phyloP scores from a whole-genome alignment of 2,888 invertebrate genomes.

The Philereme vetulata region DNA sequence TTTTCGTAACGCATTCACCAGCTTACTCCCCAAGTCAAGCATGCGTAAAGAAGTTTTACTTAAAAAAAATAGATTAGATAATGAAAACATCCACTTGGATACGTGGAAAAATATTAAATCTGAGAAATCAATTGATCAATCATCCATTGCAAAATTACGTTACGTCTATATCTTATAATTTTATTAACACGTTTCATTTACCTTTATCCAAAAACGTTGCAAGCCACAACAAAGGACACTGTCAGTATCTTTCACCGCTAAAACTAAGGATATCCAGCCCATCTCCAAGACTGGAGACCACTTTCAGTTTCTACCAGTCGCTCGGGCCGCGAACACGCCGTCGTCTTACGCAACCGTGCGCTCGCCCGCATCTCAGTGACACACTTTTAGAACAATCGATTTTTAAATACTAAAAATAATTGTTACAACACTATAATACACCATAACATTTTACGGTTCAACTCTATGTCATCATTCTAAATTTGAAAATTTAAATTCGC shows the following conservation, averaged over 20 bases:
- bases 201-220: neutral
- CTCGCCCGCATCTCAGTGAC: constrained; percentile 72
- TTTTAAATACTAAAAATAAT: constrained; percentile 36
- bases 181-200: too few relatives aligned
- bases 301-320: constrained; percentile 76
- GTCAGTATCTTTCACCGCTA: constrained; percentile 21
- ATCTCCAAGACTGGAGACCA: constrained; percentile 48
- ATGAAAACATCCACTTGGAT: too few relatives aligned
- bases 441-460: constrained; percentile 30
- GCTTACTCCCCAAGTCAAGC: too few relatives aligned
- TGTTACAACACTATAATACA: constrained; percentile 25
- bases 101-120: too few relatives aligned
- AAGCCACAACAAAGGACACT: constrained; percentile 33
- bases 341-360: constrained; percentile 55
- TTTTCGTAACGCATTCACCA: too few relatives aligned
- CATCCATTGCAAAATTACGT: too few relatives aligned
- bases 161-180: too few relatives aligned
- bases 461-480: constrained; percentile 21
- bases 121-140: too few relatives aligned
- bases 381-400: constrained; percentile 55
- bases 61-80: too few relatives aligned
- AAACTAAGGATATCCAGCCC: constrained; percentile 31
- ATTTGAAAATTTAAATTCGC: constrained; percentile 21
- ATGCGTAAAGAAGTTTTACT: too few relatives aligned
- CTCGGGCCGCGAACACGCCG: constrained; percentile 64